These are phyloP conservation scores for Bathynomus jamesi DNA, from an alignment of 1,140 invertebrate species.

Conservation along the genomic window DNA sequence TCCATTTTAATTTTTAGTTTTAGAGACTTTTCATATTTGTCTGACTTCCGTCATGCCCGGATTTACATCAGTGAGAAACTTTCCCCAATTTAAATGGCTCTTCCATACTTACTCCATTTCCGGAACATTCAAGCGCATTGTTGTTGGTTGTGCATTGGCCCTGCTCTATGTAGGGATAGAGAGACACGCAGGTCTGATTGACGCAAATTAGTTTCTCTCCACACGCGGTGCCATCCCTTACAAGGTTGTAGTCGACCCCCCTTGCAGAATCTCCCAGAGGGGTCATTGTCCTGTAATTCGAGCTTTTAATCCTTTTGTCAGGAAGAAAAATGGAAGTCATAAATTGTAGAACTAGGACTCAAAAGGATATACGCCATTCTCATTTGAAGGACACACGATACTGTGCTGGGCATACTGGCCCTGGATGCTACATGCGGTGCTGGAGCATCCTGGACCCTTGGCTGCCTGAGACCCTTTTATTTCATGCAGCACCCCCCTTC, in stretches of 20 bases:
- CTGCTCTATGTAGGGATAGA: conserved; percentile 71
- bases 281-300: neutral
- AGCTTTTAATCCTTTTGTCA: neutral
- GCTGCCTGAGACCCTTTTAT: too few species aligned
- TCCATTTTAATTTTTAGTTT: too few species aligned
- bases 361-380: neutral
- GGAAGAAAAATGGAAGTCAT: neutral
- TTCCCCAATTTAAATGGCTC: too few species aligned
- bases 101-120: conserved; percentile 76
- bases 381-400: too few species aligned
- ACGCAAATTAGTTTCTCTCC: conserved; percentile 80
- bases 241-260: conserved; percentile 39
- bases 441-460: too few species aligned
- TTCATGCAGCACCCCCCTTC: too few species aligned
- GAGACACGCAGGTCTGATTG: conserved; percentile 80
- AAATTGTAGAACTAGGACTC: neutral
- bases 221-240: conserved; percentile 83
- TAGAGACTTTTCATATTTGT: too few species aligned
- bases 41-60: too few species aligned
- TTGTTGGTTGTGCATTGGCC: conserved; percentile 82
- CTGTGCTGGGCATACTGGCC: too few species aligned
- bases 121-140: conserved; percentile 80
- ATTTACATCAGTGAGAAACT: too few species aligned
- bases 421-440: too few species aligned
- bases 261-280: neutral